A percentile compares a stretch with the other conserved stretches of the same genome.
These are phyloP conservation scores for Calephelis virginiensis DNA, from an alignment of 1,140 invertebrate species.

Conservation along the genomic window DNA sequence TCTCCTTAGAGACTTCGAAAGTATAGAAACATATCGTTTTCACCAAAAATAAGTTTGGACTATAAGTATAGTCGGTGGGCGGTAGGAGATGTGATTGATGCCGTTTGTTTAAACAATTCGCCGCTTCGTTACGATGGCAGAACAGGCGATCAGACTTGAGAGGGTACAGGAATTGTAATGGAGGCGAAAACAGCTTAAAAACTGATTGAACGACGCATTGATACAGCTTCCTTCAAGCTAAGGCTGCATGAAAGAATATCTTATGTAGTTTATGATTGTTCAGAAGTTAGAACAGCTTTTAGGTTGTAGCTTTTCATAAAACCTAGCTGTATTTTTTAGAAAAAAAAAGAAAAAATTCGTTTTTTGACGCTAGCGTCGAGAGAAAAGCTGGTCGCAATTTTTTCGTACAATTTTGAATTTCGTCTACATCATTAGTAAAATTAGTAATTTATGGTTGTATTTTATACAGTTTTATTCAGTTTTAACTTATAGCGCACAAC, in stretches of 20 bases:
- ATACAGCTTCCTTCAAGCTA: constrained; percentile 5
- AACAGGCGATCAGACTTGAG: constrained; percentile 26
- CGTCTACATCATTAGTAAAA: no score
- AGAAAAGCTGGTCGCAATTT: no score
- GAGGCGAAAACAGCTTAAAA: constrained; percentile 16
- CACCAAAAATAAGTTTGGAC: constrained; percentile 16
- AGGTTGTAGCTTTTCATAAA: no score
- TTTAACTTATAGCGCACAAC: no score
- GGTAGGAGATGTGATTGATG: constrained; percentile 51
- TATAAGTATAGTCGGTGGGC: constrained; percentile 40
- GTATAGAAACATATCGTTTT: background rate
- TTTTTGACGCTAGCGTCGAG: no score
- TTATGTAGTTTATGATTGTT: background rate
- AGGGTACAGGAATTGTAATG: constrained; percentile 18
- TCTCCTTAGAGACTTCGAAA: no score
- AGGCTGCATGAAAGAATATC: background rate
- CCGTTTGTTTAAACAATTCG: constrained; percentile 59
- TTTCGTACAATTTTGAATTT: no score
- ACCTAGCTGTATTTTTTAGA: no score
- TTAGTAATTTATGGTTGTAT: no score
- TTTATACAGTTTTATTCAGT: no score
- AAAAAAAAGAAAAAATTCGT: no score
- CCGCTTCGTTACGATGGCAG: constrained; percentile 30
- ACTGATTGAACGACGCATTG: constrained; percentile 14
- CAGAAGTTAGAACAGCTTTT: background rate